Base-by-base conservation (phyloP, 2,888 invertebrate species). In the Himalopsyche kuldschensis region DNA sequence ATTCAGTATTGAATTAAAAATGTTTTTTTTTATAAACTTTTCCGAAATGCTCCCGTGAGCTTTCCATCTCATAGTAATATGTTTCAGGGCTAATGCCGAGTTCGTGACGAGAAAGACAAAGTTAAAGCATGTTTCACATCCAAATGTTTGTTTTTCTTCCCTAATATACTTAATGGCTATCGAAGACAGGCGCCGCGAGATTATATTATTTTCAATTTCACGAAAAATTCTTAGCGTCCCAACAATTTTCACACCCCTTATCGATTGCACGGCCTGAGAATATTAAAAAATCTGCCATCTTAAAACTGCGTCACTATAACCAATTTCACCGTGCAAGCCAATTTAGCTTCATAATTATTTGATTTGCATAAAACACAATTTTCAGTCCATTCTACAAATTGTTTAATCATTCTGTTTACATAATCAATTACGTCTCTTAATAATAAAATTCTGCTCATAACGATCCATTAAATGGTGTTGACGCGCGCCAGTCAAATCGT, bases 81-180 rank as follows among this genome's bases (percentile, higher is more conserved):
- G 87, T 87, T 83, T 77, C 55, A 86, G 87, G 88, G 88, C 89
- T 89, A 89, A 89, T 89, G 88, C 88, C 88, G 87, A 88, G 90
- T 89, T 90, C 92, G 91, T 91, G 91, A 89, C 88, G 86, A 88
- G 92, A 90, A 91, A 90, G 79, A 89, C 90, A 91, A 91, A 91
- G 30, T 69, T 24, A 69, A 69, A 69, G 69, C 69, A 69, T 69
- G 69, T 69, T 76, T 41, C 76, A 76, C 76, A 76, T 76, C 76
- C 76, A 35, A 76, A 76, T 76, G 41, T 76, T 76, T 35, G 76
- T 76, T 76, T 76, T 76, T 27, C 76, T 41, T 35, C 76, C 35
- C 32, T 41, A 76, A 76, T 76, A 76, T 76, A 76, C 76, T 76
- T 76, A 41, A 76, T 76, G 76, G 41, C 76, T 35, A 76, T 76